Percentiles rank a stretch among this genome's conserved stretches.
phyloP scores from a whole-genome alignment of 2,113 vertebrate genomes.

The Daphoenositta chrysoptera region DNA sequence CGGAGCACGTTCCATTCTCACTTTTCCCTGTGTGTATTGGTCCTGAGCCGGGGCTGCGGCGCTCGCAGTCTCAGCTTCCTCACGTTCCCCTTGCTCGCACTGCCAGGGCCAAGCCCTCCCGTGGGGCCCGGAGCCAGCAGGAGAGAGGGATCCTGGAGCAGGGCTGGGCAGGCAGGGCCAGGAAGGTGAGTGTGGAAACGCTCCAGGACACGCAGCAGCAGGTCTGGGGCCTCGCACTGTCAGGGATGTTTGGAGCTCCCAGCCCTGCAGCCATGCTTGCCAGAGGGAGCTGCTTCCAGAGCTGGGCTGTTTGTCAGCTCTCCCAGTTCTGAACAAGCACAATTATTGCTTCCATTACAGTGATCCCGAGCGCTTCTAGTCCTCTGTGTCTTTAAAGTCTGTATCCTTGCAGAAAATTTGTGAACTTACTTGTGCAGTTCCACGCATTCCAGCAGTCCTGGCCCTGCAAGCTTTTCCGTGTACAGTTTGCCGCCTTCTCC shows the following conservation, averaged over 20 bases:
- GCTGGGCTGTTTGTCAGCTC: neutral
- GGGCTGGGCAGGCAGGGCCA: neutral
- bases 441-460: neutral
- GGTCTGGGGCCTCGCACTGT: neutral
- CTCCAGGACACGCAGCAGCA: neutral
- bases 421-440: neutral
- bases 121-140: accelerated
- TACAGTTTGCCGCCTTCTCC: neutral
- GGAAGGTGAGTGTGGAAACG: accelerated
- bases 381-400: neutral
- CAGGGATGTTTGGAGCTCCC: neutral
- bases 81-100: accelerated
- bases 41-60: neutral
- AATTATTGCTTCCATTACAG: neutral
- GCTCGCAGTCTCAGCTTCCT: neutral
- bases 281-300: neutral
- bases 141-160: neutral
- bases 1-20: neutral
- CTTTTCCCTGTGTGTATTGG: neutral
- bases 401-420: neutral
- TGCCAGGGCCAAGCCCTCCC: neutral
- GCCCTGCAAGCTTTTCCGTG: too few species aligned
- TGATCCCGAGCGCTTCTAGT: neutral
- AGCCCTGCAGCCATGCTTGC: neutral
- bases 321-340: neutral